Percentiles rank a stretch among this genome's conserved stretches.
Evolutionary conservation across 2,797 vertebrate genomes (phyloP).

Genomic region (Coccyzus lansbergi): DNA sequence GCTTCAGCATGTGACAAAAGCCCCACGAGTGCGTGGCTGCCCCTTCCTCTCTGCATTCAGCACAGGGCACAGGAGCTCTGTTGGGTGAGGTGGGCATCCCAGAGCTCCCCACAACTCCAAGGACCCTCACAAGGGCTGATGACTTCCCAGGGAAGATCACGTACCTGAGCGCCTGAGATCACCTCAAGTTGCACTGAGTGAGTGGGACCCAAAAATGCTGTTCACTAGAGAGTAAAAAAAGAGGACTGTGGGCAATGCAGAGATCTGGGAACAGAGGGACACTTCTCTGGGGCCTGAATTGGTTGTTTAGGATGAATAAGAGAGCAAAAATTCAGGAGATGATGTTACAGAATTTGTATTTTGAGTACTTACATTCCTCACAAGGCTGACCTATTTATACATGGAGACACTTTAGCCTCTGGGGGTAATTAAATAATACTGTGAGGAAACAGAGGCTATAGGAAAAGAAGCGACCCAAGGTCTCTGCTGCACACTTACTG

Average conservation of each 20-base stretch:
- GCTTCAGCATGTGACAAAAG: not conserved
- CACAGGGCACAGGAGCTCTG: not conserved
- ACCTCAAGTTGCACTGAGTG: not conserved
- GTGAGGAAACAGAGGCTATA: not conserved
- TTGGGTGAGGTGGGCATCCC: not conserved
- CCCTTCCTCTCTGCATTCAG: not conserved
- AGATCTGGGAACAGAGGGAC: rapidly evolving
- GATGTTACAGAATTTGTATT: slow-evolving; percentile 10
- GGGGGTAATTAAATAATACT: not conserved
- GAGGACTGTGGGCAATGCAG: rapidly evolving
- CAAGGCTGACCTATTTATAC: slow-evolving; percentile 19
- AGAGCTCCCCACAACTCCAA: not conserved
- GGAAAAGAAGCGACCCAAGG: not conserved
- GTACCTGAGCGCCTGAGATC: rapidly evolving
- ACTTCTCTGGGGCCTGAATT: not conserved
- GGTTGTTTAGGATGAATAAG: not conserved
- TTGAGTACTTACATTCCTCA: not conserved
- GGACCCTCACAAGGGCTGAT: not conserved
- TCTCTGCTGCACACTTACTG: not conserved
- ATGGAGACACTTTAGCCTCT: not conserved
- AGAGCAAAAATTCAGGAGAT: not conserved
- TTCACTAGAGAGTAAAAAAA: not conserved
- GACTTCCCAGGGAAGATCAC: not conserved
- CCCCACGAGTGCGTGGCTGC: rapidly evolving
- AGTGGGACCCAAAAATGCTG: not conserved